These are phyloP conservation scores for Drosophila tanythrix DNA, from an alignment of 2,888 invertebrate species.

Conservation along the genomic window DNA sequence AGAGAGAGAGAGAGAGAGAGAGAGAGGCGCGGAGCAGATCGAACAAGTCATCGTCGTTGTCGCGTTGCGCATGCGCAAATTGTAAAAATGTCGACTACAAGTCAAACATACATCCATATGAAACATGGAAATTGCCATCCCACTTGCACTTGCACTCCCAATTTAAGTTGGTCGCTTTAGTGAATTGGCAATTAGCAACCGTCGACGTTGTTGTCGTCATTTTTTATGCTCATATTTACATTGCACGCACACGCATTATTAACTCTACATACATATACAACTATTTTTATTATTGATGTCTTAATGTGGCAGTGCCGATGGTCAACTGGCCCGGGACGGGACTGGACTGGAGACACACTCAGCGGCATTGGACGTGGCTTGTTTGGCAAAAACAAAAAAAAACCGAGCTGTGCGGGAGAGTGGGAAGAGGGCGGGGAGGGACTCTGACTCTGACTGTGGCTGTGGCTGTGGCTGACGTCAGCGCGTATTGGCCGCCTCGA, in stretches of 20 bases:
- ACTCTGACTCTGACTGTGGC: background rate
- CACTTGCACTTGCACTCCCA: conserved; percentile 37
- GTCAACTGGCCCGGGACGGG: conserved; percentile 59
- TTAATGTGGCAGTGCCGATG: conserved; percentile 75
- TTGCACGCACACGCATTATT: conserved; percentile 72
- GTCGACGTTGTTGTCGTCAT: conserved; percentile 28
- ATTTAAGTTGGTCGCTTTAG: conserved; percentile 47
- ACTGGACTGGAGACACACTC: conserved; percentile 31
- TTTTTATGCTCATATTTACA: conserved; percentile 58
- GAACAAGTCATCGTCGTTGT: conserved; percentile 8
- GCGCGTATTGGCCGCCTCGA: conserved; percentile 51
- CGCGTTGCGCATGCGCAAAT: conserved; percentile 75
- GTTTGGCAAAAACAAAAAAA: conserved; percentile 51
- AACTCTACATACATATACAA: conserved; percentile 26
- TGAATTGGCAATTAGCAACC: conserved; percentile 63
- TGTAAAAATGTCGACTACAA: conserved; percentile 25
- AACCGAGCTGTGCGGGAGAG: conserved; percentile 1
- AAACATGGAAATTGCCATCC: conserved; percentile 13
- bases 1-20: background rate
- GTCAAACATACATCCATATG: background rate
- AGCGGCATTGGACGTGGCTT: conserved; percentile 66
- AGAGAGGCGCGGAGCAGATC: conserved; percentile 8
- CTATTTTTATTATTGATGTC: conserved; percentile 69
- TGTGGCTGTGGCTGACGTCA: conserved; percentile 66
- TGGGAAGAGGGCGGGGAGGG: background rate